These are phyloP conservation scores for Craseonycteris thonglongyai DNA, from an alignment of 2,113 vertebrate genomes.

Conservation along the genomic window DNA sequence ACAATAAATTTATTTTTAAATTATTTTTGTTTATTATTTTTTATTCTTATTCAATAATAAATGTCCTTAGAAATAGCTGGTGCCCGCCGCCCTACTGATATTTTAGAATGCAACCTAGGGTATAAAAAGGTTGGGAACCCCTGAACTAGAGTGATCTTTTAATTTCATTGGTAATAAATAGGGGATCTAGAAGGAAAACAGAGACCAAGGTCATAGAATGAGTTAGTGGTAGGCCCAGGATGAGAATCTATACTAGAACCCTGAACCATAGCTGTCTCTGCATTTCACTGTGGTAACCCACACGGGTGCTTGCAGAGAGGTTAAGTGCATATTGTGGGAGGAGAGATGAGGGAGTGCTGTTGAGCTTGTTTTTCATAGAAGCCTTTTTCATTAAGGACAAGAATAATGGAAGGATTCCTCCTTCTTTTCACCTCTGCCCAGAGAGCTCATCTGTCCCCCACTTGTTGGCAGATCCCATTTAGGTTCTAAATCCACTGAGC, in stretches of 20 bases:
- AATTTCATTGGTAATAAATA: not conserved
- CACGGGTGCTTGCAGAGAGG: not conserved
- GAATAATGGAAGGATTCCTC: conserved; percentile 44
- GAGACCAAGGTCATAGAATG: not conserved
- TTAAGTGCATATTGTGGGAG: not conserved
- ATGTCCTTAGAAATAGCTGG: too few relatives aligned
- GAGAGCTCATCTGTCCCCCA: conserved; percentile 17
- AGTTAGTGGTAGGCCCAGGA: not conserved
- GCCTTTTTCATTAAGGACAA: conserved; percentile 51
- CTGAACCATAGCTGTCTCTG: not conserved
- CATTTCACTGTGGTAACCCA: not conserved
- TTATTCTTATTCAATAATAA: too few relatives aligned
- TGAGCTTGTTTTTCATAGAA: conserved; percentile 34
- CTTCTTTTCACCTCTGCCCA: conserved; percentile 19
- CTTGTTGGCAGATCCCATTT: conserved; percentile 36
- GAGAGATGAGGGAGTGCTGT: not conserved
- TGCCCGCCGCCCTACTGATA: too few relatives aligned
- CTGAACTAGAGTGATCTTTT: not conserved
- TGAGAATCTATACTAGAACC: not conserved
- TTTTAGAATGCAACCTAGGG: too few relatives aligned
- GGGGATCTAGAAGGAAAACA: not conserved
- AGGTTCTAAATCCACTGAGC: conserved; percentile 13
- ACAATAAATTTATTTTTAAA: too few relatives aligned
- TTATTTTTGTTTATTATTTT: too few relatives aligned
- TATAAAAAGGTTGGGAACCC: too few relatives aligned